Percentiles rank a stretch among this genome's conserved stretches.
Evolutionary conservation across 2,797 vertebrate genomes (phyloP).

Genomic region (Chloroceryle amazona): DNA sequence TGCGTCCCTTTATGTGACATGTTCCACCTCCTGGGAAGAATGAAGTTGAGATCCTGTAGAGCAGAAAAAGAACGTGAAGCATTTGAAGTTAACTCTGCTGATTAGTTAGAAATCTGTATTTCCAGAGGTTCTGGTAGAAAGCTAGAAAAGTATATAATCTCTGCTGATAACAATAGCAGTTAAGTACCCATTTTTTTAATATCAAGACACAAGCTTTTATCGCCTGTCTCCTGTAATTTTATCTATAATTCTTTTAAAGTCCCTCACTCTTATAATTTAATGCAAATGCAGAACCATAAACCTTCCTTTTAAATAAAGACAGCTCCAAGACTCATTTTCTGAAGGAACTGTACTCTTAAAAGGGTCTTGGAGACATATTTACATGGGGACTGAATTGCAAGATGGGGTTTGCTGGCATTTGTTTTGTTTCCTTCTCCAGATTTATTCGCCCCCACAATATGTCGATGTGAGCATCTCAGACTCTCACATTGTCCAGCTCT

Average conservation of each 20-base stretch:
- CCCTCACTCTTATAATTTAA: not conserved
- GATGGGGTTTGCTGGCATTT: not conserved
- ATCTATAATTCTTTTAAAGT: not conserved
- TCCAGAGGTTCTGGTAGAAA: not conserved
- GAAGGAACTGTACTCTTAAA: not conserved
- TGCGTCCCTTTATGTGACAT: not conserved
- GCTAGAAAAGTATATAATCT: not conserved
- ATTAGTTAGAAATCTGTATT: not conserved
- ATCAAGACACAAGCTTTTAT: not conserved
- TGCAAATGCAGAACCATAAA: not conserved
- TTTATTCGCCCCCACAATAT: not conserved
- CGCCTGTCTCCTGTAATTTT: not conserved
- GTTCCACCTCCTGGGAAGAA: not conserved
- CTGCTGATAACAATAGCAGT: not conserved
- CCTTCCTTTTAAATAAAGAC: not conserved
- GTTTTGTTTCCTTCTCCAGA: not conserved
- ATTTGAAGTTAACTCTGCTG: not conserved
- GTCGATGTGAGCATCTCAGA: not conserved
- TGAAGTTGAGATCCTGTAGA: not conserved
- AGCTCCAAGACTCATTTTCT: not conserved
- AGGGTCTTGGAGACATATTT: not conserved
- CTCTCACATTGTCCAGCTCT: not conserved
- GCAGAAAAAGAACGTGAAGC: not conserved
- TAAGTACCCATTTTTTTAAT: not conserved
- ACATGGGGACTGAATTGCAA: no score